Evolutionary conservation across 2,113 vertebrate genomes (phyloP), one percentile per base, ranked within the genome.

Genomic region (Garra rufa): DNA sequence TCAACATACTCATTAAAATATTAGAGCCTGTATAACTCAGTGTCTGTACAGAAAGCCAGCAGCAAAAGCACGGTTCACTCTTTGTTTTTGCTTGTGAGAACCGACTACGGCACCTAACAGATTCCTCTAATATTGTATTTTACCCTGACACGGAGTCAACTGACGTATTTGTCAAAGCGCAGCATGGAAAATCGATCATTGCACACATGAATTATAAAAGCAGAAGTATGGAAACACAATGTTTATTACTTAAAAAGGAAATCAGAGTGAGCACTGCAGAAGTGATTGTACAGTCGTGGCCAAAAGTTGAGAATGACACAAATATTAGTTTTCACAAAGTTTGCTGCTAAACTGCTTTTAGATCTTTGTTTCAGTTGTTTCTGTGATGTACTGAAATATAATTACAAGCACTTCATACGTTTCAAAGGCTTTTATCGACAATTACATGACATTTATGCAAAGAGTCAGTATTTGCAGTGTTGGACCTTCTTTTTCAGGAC

Each of bases 1-100:
- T 65, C 77, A 48, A 48, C 59, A 67, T 48, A 44, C 59, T 48
- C 77, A 80, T 67, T 67, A 80, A 67, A 80, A 46, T 78, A 78
- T 80, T 65, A 80, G 26, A 80, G 41, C 41, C 24, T 65, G n/a
- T 65, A 48, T 67, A 80, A 80, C 77, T 67, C 41, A 21, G 41
- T 46, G 41, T 80, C 61, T 63, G 59, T n/a, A 30, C 41, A 48
- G 9, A 80, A 67, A 34, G 15, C 77, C 59, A 67, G 77, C 38
- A 80, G 43, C 59, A 80, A 48, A 57, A 67, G 10, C 43, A 48
- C 0, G 3, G 21, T 24, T 77, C 30, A 41, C 59, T 43, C 52
- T 78, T 43, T 9, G 24, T 67, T 67, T 80, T 21, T 65, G 7
- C 52, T 21, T 43, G 13, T 6, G 38, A 78, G 14, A 78, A 28